Conservation (phyloP, 2,888 invertebrate genomes). For the Autographa pulchrina region DNA sequence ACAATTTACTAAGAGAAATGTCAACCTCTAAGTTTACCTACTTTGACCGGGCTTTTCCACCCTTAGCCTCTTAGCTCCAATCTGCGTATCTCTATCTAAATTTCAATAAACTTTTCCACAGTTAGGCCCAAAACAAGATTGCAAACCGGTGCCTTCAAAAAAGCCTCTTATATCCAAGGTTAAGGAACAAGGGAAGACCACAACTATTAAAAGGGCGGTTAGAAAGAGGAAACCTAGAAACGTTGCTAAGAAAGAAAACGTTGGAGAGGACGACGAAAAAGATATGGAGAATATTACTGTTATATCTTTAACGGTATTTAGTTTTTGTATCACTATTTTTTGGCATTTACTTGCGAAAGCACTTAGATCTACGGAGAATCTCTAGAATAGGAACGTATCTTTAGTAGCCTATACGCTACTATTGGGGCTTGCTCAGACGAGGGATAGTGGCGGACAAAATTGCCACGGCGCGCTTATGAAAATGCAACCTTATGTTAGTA, state of each 20-base stretch:
- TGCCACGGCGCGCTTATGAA: too few relatives aligned
- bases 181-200: slow-evolving; percentile 67
- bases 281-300: slow-evolving; percentile 72
- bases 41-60: too few relatives aligned
- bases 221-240: slow-evolving; percentile 20
- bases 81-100: too few relatives aligned
- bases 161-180: slow-evolving; percentile 26
- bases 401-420: neutral
- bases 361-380: too few relatives aligned
- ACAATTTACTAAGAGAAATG: too few relatives aligned
- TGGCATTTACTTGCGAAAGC: too few relatives aligned
- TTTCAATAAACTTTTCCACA: neutral
- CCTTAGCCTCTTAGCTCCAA: too few relatives aligned
- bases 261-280: slow-evolving; percentile 52
- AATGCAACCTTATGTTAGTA: too few relatives aligned
- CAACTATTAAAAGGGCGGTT: slow-evolving; percentile 43
- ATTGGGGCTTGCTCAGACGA: neutral
- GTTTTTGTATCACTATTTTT: neutral
- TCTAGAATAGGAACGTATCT: too few relatives aligned
- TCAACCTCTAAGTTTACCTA: too few relatives aligned
- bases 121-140: slow-evolving; percentile 19
- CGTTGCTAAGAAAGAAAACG: slow-evolving; percentile 9
- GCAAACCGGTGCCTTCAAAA: slow-evolving; percentile 8
- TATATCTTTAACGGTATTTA: slow-evolving; percentile 70
- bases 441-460: too few relatives aligned